These are phyloP conservation scores for Rhyacichthys aspro DNA, from an alignment of 2,797 vertebrate species.

Conservation along the genomic window DNA sequence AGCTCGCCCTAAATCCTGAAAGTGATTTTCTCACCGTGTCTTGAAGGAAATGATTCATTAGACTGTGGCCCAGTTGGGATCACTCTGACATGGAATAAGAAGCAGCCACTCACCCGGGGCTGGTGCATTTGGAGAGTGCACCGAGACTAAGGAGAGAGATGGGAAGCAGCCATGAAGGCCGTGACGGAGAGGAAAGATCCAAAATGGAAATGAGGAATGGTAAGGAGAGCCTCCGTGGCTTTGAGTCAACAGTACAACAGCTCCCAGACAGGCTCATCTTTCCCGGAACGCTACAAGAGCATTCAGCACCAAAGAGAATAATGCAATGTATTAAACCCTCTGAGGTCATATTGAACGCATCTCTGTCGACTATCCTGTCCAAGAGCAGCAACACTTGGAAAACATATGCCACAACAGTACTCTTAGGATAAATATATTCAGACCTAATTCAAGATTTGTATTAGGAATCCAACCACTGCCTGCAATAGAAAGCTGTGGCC, in stretches of 20 bases:
- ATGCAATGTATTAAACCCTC: slow-evolving; percentile 40
- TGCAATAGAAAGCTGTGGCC: background rate
- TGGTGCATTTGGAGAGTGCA: slow-evolving; percentile 50
- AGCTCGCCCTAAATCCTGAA: slow-evolving; percentile 58
- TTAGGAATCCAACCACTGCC: slow-evolving; percentile 4
- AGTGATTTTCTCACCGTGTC: slow-evolving; percentile 73
- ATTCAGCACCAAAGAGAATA: slow-evolving; percentile 46
- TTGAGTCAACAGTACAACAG: slow-evolving; percentile 55
- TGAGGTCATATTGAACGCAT: slow-evolving; percentile 59
- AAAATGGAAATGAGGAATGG: slow-evolving; percentile 20
- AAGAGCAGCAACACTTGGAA: slow-evolving; percentile 10
- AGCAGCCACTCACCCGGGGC: slow-evolving; percentile 71
- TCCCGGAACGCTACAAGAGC: slow-evolving; percentile 64
- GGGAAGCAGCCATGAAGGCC: slow-evolving; percentile 52
- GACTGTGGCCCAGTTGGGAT: slow-evolving; percentile 62
- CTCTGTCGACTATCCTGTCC: slow-evolving; percentile 33
- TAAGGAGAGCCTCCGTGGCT: slow-evolving; percentile 49
- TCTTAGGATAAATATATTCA: slow-evolving; percentile 11
- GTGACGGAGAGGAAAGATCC: slow-evolving; percentile 7
- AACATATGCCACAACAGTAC: slow-evolving; percentile 10
- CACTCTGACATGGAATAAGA: slow-evolving; percentile 69
- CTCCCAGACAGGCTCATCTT: slow-evolving; percentile 61
- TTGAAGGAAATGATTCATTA: slow-evolving; percentile 77
- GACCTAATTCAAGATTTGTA: slow-evolving; percentile 8
- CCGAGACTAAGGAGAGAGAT: slow-evolving; percentile 54